A percentile compares a stretch with the other conserved stretches of the same genome.
phyloP scores from a whole-genome alignment of 2,888 invertebrate genomes.

The Stenurella melanura region DNA sequence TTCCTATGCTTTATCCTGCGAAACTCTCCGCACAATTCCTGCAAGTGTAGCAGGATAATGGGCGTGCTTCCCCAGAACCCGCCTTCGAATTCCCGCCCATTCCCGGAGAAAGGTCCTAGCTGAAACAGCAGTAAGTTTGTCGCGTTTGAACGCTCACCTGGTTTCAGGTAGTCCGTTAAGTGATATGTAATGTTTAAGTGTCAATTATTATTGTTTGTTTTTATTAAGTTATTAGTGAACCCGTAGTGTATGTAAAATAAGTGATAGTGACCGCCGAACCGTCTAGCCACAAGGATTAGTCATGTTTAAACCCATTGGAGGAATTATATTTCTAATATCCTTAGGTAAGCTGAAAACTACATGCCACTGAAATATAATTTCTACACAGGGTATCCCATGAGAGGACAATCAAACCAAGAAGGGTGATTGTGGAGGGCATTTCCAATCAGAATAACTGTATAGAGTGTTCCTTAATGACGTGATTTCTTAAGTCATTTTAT shows the following conservation, averaged over 20 bases:
- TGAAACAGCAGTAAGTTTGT: constrained; percentile 24
- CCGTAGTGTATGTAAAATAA: constrained; percentile 34
- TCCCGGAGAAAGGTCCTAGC: constrained; percentile 49
- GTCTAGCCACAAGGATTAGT: constrained; percentile 28
- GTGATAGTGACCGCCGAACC: constrained; percentile 30
- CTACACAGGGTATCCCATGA: no score
- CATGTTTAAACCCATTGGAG: constrained; percentile 21
- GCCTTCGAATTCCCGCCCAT: constrained; percentile 60
- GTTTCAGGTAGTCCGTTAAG: constrained; percentile 34
- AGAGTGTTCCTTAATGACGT: no score
- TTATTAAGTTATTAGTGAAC: constrained; percentile 38
- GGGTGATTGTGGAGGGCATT: no score
- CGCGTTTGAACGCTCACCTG: constrained; percentile 39
- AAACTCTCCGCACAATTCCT: constrained; percentile 50
- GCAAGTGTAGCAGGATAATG: constrained; percentile 62
- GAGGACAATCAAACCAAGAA: no score
- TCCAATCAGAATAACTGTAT: no score
- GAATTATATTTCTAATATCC: constrained; percentile 27
- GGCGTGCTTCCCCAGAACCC: constrained; percentile 56
- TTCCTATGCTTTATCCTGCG: constrained; percentile 36
- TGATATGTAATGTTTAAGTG: constrained; percentile 42
- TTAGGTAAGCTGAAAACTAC: constrained; percentile 32
- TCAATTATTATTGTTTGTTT: constrained; percentile 42
- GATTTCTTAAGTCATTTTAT: no score
- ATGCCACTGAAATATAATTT: no score